These are phyloP conservation scores for Glyphotaelius pellucidus DNA, from an alignment of 2,888 invertebrate genomes.

Conservation along the genomic window DNA sequence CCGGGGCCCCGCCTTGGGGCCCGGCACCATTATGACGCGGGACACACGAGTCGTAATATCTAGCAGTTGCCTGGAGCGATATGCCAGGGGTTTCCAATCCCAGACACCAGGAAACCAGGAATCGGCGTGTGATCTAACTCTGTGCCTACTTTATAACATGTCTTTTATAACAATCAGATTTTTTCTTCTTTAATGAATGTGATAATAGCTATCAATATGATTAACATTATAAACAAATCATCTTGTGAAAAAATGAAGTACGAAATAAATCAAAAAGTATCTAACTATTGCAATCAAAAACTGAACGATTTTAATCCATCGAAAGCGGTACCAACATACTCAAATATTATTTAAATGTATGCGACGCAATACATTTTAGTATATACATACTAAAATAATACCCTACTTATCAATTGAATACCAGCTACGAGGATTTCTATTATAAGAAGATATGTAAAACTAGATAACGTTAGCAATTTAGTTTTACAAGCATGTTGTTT, in stretches of 20 bases:
- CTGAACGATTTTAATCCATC: neutral
- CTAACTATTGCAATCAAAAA: too few species aligned
- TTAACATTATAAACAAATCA: neutral
- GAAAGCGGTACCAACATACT: neutral
- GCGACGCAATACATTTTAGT: neutral
- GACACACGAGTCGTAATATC: conserved; percentile 59
- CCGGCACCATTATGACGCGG: conserved; percentile 49
- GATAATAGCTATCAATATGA: too few species aligned
- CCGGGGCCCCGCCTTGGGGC: conserved; percentile 20
- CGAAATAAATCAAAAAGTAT: neutral
- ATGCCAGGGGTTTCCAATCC: conserved; percentile 33
- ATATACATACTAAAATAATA: too few species aligned
- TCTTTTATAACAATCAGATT: neutral
- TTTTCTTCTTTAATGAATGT: neutral
- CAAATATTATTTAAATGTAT: neutral
- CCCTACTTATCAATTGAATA: too few species aligned
- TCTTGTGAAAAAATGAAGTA: neutral
- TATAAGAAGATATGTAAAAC: too few species aligned
- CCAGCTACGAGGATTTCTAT: too few species aligned
- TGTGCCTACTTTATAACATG: neutral
- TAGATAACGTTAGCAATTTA: too few species aligned
- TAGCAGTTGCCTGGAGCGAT: conserved; percentile 56
- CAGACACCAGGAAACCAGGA: neutral
- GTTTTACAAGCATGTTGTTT: neutral
- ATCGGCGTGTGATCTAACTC: neutral